Base-by-base conservation (phyloP, 2,888 invertebrate species). In the Nysson spinosus region DNA sequence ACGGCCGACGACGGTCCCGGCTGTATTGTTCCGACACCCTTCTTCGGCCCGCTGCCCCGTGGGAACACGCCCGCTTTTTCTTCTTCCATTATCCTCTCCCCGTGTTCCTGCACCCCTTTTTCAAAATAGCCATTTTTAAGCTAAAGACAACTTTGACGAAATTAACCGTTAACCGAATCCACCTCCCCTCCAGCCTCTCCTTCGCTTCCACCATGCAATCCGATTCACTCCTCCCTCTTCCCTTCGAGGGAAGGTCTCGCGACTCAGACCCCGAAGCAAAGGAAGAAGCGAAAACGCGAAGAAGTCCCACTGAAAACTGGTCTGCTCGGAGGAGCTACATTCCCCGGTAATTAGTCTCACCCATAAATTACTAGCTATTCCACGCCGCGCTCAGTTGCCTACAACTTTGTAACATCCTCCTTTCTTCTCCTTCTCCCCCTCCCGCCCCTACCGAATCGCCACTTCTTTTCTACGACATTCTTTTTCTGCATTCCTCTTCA, bases 311-410 rank as follows among this genome's bases (percentile, higher is more conserved):
- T 62, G 75, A 75, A 75, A 75, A 75, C 76, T 75, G 75, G 75
- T 75, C 72, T 69, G 67, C 37, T 81, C 75, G 77, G 79, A 78
- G 82, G 74, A 83, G 84, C 84, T 82, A 84, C 84, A 85, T 85
- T 85, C 85, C 81, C 83, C 79, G 82, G 80, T 84, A 84, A 85
- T 85, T 85, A 85, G 84, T 83, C 82, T 85, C 84, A 84, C 83
- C 83, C 83, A 84, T 84, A 83, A 83, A 83, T 83, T 83, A 84
- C 83, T 78, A 77, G 76, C 82, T 81, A 82, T 84, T 84, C 78
- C 79, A 72, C 76, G 79, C 80, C n/a, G n/a, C n/a, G n/a, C 80
- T 83, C 79, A 78, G 83, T 79, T 80, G 77, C 76, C 74, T 78
- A 67, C 72, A 72, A 78, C 73, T 73, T 57, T 61, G 73, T 69